Evolutionary conservation across 1,140 invertebrate species (phyloP), one percentile per base, ranked within the genome.

Genomic region (Radopholus similis): DNA sequence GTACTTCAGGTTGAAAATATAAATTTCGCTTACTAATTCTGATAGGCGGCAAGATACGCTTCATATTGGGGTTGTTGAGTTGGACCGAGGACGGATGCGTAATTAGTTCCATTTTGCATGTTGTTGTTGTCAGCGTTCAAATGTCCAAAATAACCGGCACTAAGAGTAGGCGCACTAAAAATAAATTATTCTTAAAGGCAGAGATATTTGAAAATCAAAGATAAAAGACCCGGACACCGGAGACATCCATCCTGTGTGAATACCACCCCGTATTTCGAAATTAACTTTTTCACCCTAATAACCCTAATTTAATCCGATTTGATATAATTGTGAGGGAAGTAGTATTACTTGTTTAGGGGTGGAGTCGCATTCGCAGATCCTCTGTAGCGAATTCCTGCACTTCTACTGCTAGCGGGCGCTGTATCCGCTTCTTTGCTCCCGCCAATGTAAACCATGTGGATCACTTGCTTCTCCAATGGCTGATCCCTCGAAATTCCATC

Each of bases 1-100:
- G 57, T 23, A 11, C 58, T 59, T 64, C 60, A 64, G 1, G 18
- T 28, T 21, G 15, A 47, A 59, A 47, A 9, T 18, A 64, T 8
- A 66, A 65, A 63, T 69, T 26, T 15, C 13, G 38, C 70, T 34
- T 34, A 69, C 68, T 70, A 70, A 42, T 70, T 73, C 30, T 70
- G 68, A 66, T 70, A 70, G 30, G 66, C 60, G 55, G 11, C 34
- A 40, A 49, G 35, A 32, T 51, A 70, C 8, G 66, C 66, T n/a
- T 70, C 70, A 13, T 70, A 69, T 8, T 30, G 32, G 21, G 66
- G 15, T 35, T 71, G 66, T 37, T 37, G 23, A 28, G 15, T 67
- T 51, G 62, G 66, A 18, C 26, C 18, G 37, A 67, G 51, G 30
- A 35, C 57, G 15, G 32, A 28, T 54, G 66, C n/a, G n/a, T n/a